Conservation (phyloP, 2,113 vertebrate species). For the Callionymus lyra region DNA sequence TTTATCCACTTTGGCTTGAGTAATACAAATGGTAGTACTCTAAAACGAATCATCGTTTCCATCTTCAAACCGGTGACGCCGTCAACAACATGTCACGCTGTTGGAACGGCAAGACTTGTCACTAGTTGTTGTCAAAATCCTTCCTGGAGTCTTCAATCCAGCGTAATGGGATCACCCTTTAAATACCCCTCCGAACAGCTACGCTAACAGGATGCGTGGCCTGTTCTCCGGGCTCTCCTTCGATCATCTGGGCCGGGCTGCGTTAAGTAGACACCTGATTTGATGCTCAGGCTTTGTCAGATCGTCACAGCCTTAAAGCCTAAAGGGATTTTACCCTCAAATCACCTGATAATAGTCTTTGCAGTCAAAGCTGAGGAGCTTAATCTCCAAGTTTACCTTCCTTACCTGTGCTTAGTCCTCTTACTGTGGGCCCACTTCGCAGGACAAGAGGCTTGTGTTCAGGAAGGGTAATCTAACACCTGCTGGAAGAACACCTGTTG, state of each 20-base stretch:
- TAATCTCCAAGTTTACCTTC: slow-evolving; percentile 75
- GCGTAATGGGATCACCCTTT: slow-evolving; percentile 51
- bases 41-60: too few species aligned
- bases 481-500: slow-evolving; percentile 18
- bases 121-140: slow-evolving; percentile 35
- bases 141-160: slow-evolving; percentile 47
- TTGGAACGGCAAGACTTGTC: neutral
- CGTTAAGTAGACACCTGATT: slow-evolving; percentile 57
- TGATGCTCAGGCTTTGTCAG: slow-evolving; percentile 59
- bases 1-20: too few species aligned
- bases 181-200: slow-evolving; percentile 53
- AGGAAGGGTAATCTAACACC: slow-evolving; percentile 43
- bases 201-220: slow-evolving; percentile 40
- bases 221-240: slow-evolving; percentile 27
- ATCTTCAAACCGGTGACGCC: slow-evolving; percentile 23
- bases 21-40: too few species aligned
- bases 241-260: slow-evolving; percentile 27
- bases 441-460: slow-evolving; percentile 51
- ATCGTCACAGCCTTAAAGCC: slow-evolving; percentile 70
- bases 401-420: slow-evolving; percentile 65
- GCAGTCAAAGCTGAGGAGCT: slow-evolving; percentile 69
- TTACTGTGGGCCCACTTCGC: slow-evolving; percentile 61
- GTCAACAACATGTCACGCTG: neutral
- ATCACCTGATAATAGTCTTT: slow-evolving; percentile 84
- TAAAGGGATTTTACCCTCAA: slow-evolving; percentile 76